Evolutionary conservation across 2,797 vertebrate species (phyloP), one percentile per base, ranked within the genome.

Genomic region (Myotis pilosus): DNA sequence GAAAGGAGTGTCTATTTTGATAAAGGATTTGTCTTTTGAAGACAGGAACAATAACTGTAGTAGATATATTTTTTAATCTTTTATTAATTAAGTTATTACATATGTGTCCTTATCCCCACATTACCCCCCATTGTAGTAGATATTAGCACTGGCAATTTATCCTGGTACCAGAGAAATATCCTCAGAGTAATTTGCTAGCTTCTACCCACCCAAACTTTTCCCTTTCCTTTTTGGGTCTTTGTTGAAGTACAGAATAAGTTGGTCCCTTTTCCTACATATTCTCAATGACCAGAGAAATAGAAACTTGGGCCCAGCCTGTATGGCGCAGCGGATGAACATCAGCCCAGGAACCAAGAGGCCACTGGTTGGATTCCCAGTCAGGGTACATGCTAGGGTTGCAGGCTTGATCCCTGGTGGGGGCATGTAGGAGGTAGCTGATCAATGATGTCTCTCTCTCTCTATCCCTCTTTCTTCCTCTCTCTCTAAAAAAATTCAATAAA

Each of bases 11-110:
- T 83, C 55, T 94, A 79, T 60, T 96, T 92, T 94, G 47, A 82
- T 25, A 94, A 75, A 93, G 7, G 19, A 88, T 75, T 82, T 86
- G 30, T 83, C 55, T 92, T 94, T 91, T 92, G 38, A 91, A 86
- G 20, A 92, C 22, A 90, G 20, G 25, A 94, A 94, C 25, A 93
- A n/a, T 76, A 84, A 94, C 22, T 11, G 25, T 41, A 66, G 69
- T 81, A 53, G 64, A 51, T 44, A 91, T 30, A 41, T 9, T 41
- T 41, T 41, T 41, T 9, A 41, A 41, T 41, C 8, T 41, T 41
- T 41, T 41, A 41, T 41, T 41, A 1, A 41, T 41, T 41, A 41
- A 9, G 41, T 41, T 41, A 41, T 41, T 41, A 41, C 41, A 41
- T 41, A 9, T 41, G 41, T 41, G 41, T 41, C 41, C 41, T 41